Conservation (phyloP, 2,113 vertebrate genomes). For the Setophaga kirtlandii region DNA sequence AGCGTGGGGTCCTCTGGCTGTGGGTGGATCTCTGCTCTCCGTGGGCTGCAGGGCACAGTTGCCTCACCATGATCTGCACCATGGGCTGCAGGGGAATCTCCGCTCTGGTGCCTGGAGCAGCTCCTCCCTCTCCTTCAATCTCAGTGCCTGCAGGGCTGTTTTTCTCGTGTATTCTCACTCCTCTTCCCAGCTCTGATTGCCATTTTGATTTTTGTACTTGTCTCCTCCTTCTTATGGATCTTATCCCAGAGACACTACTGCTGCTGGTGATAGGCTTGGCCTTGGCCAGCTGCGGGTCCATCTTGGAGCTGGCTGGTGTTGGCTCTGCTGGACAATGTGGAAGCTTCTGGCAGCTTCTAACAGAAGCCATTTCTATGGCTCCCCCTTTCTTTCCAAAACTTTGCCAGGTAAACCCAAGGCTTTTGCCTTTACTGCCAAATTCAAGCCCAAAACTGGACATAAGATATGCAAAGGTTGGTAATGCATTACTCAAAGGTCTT, state of each 20-base stretch:
- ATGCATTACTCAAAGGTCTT: neutral
- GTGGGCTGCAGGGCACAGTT: neutral
- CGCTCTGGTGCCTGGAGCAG: rapidly evolving
- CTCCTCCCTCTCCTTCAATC: neutral
- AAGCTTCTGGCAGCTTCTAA: neutral
- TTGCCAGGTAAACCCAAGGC: neutral
- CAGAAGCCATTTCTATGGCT: neutral
- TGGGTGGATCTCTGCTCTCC: neutral
- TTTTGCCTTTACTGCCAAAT: neutral
- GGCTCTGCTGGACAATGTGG: neutral
- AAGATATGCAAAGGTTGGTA: neutral
- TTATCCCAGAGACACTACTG: rapidly evolving
- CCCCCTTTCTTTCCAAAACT: neutral
- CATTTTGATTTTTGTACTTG: neutral
- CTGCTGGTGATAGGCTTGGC: neutral
- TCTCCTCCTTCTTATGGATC: neutral
- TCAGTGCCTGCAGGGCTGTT: neutral
- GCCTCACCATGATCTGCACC: too few relatives aligned
- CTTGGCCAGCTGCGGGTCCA: rapidly evolving
- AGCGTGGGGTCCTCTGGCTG: rapidly evolving
- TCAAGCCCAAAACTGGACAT: neutral
- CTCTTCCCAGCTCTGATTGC: neutral
- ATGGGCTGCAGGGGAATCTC: rapidly evolving
- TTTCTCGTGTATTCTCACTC: neutral
- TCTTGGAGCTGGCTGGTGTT: neutral